Conservation (phyloP, 1,140 invertebrate genomes). For the Ceratina japonica region DNA sequence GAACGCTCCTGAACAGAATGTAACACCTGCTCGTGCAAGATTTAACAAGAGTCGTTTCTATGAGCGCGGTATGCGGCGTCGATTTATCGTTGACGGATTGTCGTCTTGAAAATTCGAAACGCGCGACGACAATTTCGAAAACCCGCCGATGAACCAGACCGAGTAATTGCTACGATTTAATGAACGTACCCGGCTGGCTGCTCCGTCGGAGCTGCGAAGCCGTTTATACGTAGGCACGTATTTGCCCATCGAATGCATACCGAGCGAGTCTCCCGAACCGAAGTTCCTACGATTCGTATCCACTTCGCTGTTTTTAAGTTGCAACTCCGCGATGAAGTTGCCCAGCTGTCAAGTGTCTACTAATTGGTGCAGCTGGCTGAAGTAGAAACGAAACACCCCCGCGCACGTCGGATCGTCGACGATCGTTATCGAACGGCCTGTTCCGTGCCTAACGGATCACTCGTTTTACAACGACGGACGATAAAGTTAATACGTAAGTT, state of each 20-base stretch:
- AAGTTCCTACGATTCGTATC: slow-evolving; percentile 21
- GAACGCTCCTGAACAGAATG: no score
- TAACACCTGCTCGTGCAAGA: no score
- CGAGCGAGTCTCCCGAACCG: background rate
- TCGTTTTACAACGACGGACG: background rate
- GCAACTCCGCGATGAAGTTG: slow-evolving; percentile 19
- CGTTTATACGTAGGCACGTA: slow-evolving; percentile 18
- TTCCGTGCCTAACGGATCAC: background rate
- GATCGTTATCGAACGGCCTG: slow-evolving; percentile 6
- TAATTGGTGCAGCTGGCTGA: slow-evolving; percentile 32
- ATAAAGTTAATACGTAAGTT: background rate
- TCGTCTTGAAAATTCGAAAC: slow-evolving; percentile 15
- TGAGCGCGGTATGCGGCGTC: background rate
- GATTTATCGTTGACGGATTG: background rate
- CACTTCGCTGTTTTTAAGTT: slow-evolving; percentile 39
- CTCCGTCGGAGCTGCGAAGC: slow-evolving; percentile 10
- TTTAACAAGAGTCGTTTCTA: no score
- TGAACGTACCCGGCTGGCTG: slow-evolving; percentile 10
- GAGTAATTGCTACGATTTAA: slow-evolving; percentile 38
- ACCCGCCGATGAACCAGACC: slow-evolving; percentile 18
- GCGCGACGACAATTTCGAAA: slow-evolving; percentile 15
- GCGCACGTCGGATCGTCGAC: slow-evolving; percentile 4
- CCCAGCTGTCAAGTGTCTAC: slow-evolving; percentile 32
- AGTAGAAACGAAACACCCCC: slow-evolving; percentile 18
- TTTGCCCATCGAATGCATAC: slow-evolving; percentile 14